phyloP scores from a whole-genome alignment of 2,888 invertebrate genomes.

The Clivina fossor region DNA sequence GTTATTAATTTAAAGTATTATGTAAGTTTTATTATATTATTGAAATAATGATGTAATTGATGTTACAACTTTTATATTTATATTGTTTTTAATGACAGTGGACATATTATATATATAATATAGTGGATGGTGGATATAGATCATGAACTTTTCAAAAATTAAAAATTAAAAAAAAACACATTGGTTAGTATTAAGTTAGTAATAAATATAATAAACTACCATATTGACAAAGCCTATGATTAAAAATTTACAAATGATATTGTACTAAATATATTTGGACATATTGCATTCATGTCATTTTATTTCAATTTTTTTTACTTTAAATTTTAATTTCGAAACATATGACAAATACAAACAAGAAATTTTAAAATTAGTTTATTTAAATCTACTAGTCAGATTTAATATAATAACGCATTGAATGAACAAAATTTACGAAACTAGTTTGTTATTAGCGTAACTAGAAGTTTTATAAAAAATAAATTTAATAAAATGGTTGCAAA shows the following conservation, averaged over 20 bases:
- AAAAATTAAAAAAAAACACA: too few relatives aligned
- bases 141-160: slow-evolving; percentile 29
- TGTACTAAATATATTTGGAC: slow-evolving; percentile 9
- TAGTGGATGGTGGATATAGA: slow-evolving; percentile 20
- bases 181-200: slow-evolving; percentile 32
- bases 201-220: slow-evolving; percentile 33
- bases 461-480: too few relatives aligned
- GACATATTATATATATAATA: too few relatives aligned
- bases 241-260: slow-evolving; percentile 31
- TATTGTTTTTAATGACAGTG: slow-evolving; percentile 29
- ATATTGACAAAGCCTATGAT: slow-evolving; percentile 31
- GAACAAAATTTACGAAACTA: too few relatives aligned
- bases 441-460: too few relatives aligned
- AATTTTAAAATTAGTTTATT: too few relatives aligned
- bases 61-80: slow-evolving; percentile 29
- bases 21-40: slow-evolving; percentile 18
- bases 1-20: slow-evolving; percentile 33
- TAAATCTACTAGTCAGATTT: too few relatives aligned
- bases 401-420: too few relatives aligned
- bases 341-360: too few relatives aligned
- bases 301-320: slow-evolving; percentile 5
- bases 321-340: too few relatives aligned
- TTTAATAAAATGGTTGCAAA: too few relatives aligned
- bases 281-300: background rate
- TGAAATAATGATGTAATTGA: slow-evolving; percentile 2